Evolutionary conservation across 2,797 vertebrate genomes (phyloP).

Genomic region (Peromyscus attwateri): DNA sequence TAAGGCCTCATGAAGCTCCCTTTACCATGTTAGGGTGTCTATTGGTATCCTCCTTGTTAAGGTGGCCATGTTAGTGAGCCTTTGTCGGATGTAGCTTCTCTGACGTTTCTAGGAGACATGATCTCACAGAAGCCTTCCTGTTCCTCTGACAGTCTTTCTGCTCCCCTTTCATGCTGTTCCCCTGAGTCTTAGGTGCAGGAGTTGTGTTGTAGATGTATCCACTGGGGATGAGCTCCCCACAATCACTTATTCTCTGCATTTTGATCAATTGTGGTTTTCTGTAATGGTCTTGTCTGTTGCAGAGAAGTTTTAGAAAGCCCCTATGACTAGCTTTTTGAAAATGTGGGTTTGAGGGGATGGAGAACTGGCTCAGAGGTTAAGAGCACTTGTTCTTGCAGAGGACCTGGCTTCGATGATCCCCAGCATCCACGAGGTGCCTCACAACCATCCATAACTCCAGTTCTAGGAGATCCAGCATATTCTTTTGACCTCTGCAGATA

Average conservation of each 20-base stretch:
- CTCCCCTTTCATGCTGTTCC: neutral
- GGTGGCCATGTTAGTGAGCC: neutral
- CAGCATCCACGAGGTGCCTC: neutral
- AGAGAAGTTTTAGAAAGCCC: neutral
- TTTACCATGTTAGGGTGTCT: too few relatives aligned
- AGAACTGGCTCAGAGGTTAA: neutral
- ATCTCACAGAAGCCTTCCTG: neutral
- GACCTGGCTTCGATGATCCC: neutral
- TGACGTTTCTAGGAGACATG: neutral
- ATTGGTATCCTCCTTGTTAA: neutral
- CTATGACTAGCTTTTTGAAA: neutral
- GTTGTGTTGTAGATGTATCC: neutral
- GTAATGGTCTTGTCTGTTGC: neutral
- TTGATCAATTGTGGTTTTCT: neutral
- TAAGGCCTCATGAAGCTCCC: too few relatives aligned
- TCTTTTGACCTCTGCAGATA: neutral
- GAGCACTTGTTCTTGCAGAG: neutral
- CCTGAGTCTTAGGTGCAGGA: neutral
- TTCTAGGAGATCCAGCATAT: too few relatives aligned
- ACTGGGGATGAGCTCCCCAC: neutral
- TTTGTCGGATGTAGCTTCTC: neutral
- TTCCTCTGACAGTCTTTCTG: neutral
- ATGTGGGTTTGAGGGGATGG: neutral
- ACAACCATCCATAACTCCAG: neutral
- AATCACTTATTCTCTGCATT: neutral